Percentiles rank a stretch among this genome's conserved stretches.
These are phyloP conservation scores for Aethes cnicana DNA, from an alignment of 2,888 invertebrate species.

Conservation along the genomic window DNA sequence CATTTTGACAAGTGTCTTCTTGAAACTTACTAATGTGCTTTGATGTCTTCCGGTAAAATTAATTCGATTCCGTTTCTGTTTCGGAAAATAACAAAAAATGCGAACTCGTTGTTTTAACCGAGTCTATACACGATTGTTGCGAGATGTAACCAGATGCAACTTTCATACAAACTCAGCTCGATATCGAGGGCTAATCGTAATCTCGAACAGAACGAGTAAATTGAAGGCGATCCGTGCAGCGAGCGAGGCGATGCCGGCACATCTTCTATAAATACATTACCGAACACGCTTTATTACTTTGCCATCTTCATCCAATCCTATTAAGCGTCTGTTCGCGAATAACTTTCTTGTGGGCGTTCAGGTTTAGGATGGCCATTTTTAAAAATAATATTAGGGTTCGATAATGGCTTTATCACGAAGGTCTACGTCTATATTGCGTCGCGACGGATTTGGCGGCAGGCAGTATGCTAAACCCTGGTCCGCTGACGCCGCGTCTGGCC, in stretches of 20 bases:
- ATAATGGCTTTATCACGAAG: slow-evolving; percentile 72
- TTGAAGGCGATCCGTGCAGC: slow-evolving; percentile 64
- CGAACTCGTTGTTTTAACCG: not conserved
- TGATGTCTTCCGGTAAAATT: not conserved
- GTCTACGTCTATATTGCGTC: slow-evolving; percentile 63
- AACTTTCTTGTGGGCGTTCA: slow-evolving; percentile 61
- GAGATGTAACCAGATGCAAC: slow-evolving; percentile 32
- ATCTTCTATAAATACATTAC: slow-evolving; percentile 78
- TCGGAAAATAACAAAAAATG: slow-evolving; percentile 7
- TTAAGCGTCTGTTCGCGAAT: slow-evolving; percentile 72
- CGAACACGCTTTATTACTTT: slow-evolving; percentile 79
- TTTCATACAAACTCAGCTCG: slow-evolving; percentile 47
- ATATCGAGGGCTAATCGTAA: slow-evolving; percentile 62
- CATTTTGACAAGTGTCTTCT: not conserved
- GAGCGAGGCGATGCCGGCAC: slow-evolving; percentile 53
- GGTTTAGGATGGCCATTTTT: slow-evolving; percentile 74
- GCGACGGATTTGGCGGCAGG: slow-evolving; percentile 61
- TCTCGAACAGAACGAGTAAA: slow-evolving; percentile 63
- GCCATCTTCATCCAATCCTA: slow-evolving; percentile 79
- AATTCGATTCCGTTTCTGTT: slow-evolving; percentile 3
- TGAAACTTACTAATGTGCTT: not conserved
- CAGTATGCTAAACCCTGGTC: slow-evolving; percentile 70
- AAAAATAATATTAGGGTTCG: slow-evolving; percentile 74
- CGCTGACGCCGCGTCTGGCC: slow-evolving; percentile 74
- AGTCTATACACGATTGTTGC: not conserved